A percentile compares a stretch with the other conserved stretches of the same genome.
Evolutionary conservation across 1,140 invertebrate genomes (phyloP).

Genomic region (Rhagoletis pomonella): DNA sequence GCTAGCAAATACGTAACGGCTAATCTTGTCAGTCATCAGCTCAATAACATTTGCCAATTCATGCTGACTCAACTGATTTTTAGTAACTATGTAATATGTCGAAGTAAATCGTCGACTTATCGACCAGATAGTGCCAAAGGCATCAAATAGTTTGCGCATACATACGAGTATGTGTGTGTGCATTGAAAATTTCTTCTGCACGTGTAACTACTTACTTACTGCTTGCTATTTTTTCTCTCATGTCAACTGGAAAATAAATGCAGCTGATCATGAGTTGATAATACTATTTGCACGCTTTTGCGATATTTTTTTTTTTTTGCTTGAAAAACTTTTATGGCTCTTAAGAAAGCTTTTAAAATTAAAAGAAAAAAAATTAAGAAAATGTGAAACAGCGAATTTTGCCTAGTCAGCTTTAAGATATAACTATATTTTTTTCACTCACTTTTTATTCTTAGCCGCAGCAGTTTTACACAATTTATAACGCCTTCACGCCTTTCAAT

Average conservation of each 20-base stretch:
- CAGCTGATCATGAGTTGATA: not conserved
- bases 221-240: no score
- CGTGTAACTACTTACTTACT: no score
- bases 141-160: not conserved
- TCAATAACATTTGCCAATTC: constrained; percentile 6
- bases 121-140: no score
- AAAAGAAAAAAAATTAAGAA: not conserved
- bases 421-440: not conserved
- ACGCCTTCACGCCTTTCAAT: constrained; percentile 9
- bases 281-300: not conserved
- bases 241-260: not conserved
- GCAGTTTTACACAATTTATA: not conserved
- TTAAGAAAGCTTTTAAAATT: not conserved
- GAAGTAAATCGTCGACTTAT: not conserved
- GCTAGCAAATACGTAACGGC: not conserved
- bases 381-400: not conserved
- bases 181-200: no score
- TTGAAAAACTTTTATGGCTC: not conserved
- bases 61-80: not conserved
- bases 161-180: no score
- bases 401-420: constrained; percentile 12
- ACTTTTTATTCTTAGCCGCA: not conserved
- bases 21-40: constrained; percentile 23
- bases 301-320: not conserved
- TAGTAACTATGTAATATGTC: not conserved